Evolutionary conservation across 2,888 invertebrate species (phyloP).

Genomic region (Neoaliturus tenellus): DNA sequence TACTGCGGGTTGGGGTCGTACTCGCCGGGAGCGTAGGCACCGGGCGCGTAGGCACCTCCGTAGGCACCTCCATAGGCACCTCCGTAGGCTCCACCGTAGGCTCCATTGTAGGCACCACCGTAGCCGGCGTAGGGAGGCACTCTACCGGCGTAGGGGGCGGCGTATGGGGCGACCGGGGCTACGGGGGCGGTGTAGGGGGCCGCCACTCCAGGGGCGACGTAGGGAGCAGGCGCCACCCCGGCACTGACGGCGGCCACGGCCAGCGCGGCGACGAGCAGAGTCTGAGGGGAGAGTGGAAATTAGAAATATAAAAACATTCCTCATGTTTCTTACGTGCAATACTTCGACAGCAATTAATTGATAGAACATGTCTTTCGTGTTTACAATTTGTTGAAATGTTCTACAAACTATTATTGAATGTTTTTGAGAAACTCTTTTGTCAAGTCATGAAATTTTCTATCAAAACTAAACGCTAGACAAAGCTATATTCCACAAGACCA

Average conservation of each 20-base stretch:
- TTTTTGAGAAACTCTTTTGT: too few relatives aligned
- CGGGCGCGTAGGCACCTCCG: constrained; percentile 61
- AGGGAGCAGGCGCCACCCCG: not conserved
- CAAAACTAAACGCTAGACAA: too few relatives aligned
- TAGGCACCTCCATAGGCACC: constrained; percentile 72
- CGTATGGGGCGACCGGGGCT: constrained; percentile 54
- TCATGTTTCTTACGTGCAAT: too few relatives aligned
- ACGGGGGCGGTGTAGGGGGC: constrained; percentile 15
- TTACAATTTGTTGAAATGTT: too few relatives aligned
- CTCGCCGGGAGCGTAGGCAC: constrained; percentile 67
- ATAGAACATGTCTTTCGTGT: too few relatives aligned
- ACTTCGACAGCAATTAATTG: too few relatives aligned
- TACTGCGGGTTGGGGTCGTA: constrained; percentile 67
- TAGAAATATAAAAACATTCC: too few relatives aligned
- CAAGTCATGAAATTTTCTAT: too few relatives aligned
- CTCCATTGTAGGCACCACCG: constrained; percentile 71
- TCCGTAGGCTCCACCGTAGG: constrained; percentile 71
- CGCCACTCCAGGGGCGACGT: not conserved
- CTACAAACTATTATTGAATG: too few relatives aligned
- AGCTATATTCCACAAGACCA: too few relatives aligned
- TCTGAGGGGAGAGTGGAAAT: too few relatives aligned
- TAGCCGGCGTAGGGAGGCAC: constrained; percentile 69
- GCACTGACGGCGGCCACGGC: constrained; percentile 25
- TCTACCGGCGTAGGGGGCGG: constrained; percentile 68
- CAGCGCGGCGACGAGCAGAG: constrained; percentile 1